Base-by-base conservation (phyloP, 2,888 invertebrate genomes). In the Cryptops parisi region DNA sequence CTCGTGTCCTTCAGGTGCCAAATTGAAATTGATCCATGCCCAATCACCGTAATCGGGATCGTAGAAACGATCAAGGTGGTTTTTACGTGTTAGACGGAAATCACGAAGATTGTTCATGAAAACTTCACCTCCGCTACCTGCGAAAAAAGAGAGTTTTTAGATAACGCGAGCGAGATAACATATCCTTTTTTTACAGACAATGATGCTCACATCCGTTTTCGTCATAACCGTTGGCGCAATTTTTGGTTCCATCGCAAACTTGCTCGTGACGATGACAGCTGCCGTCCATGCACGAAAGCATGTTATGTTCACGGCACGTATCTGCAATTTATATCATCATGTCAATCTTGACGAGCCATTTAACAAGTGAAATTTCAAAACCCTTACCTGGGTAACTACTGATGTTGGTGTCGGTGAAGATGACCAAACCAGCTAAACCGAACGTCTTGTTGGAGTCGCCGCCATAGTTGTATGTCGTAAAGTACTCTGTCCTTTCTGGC, bases 11-110 rank as follows among this genome's bases (percentile, higher is more conserved):
- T 54, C 51, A 2, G 51, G 51, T 1, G 51, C 43, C 51, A 51
- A 51, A 43, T 56, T 56, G 22, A 56, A 54, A 5, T 44, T 27
- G 2, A 50, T 51, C 56, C 56, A 56, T 2, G 41, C 56, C 56
- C 56, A 56, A 47, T 56, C 56, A 23, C 56, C 56, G 23, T 48
- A 56, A 23, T 25, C 48, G 9, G 47, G 48, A 27, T 56, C 56
- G 25, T 51, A 56, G 22, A 56, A 43, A 15, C 51, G 56, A 23
- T 46, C 48, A 1, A 54, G 51, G 17, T 55, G 47, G 33, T 52
- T 56, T 52, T 48, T 54, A 6, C 54, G 39, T 21, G 33, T 55
- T 4, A 56, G 24, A 41, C 56, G 54, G 19, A 50, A 55, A 22
- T 53, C 46, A n/a, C 41, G 25, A 24, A 53, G 47, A 33, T 26